Percentiles rank a stretch among this genome's conserved stretches.
These are phyloP conservation scores for Pimpla rufipes DNA, from an alignment of 2,888 invertebrate genomes.

Conservation along the genomic window DNA sequence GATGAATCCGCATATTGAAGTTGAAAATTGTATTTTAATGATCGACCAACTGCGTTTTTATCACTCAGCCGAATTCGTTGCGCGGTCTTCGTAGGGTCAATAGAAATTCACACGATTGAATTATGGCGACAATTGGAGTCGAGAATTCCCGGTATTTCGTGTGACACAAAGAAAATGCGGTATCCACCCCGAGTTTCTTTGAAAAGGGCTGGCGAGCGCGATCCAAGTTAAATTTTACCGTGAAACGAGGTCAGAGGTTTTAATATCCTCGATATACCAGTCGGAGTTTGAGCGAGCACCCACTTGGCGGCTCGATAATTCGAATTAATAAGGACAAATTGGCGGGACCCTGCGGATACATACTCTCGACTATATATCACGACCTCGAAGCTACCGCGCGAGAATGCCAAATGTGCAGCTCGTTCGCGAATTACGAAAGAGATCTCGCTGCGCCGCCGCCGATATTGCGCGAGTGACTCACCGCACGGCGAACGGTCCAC, in stretches of 20 bases:
- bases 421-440: constrained; percentile 49
- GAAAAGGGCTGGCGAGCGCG: constrained; percentile 15
- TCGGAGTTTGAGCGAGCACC: constrained; percentile 69
- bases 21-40: too few relatives aligned
- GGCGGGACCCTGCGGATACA: constrained; percentile 77
- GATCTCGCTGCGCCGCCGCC: constrained; percentile 6
- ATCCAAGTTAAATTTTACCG: constrained; percentile 52
- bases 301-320: constrained; percentile 83
- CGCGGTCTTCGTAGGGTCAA: too few relatives aligned
- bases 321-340: constrained; percentile 84
- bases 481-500: constrained; percentile 23
- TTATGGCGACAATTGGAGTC: background rate
- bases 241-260: constrained; percentile 81
- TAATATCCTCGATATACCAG: constrained; percentile 81
- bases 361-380: constrained; percentile 54
- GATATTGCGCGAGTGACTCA: constrained; percentile 53
- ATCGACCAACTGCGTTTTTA: too few relatives aligned
- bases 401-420: constrained; percentile 55
- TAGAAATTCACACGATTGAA: too few relatives aligned
- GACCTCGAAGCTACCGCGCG: constrained; percentile 34
- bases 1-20: too few relatives aligned
- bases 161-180: background rate
- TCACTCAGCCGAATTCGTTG: too few relatives aligned
- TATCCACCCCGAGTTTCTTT: constrained; percentile 1
- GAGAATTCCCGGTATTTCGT: constrained; percentile 2